Base-by-base conservation (phyloP, 2,888 invertebrate genomes). In the Pycnomerus fuliginosus region DNA sequence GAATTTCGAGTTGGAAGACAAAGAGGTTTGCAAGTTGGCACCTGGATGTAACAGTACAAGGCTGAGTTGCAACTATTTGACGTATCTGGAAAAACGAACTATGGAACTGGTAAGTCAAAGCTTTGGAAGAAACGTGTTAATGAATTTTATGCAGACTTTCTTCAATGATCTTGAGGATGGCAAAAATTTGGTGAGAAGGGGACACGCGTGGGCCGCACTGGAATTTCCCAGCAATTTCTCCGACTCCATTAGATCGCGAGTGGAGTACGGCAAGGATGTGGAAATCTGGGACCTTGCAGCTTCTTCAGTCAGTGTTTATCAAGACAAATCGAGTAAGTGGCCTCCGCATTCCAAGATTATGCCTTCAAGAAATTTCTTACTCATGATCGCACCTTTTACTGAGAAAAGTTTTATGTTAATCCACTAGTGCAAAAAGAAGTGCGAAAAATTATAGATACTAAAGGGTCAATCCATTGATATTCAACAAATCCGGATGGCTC, bases 241-340 rank as follows among this genome's bases (percentile, higher is more conserved):
- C 0, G 72, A 74, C 2, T 78, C 84, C 1, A 69, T 92, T 1
- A 77, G 80, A 30, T 55, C 62, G 3, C 76, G 82, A 16, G 39
- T 71, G 8, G 57, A 67, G 2, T 74, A 77, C 45, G 79, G 80
- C 71, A 77, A 39, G 74, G 86, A 46, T 23, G 61, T 82, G 42
- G 23, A 78, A 16, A 69, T 76, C n/a, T 76, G 72, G 45, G 80
- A 80, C 2, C 59, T 90, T 1, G 71, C 76, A 14, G 73, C 73
- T 34, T 84, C 90, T 0, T 82, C 84, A 3, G 78, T 93, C 45
- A 74, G 77, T 41, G 80, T 91, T 0, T 80, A 80, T 56, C 78
- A 90, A 76, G 93, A 93, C 60, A 86, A 90, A 76, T 87, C 91
- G 55, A 93, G 93, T 93, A 71, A 76, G 79, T 44, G 16, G 20